A percentile compares a stretch with the other conserved stretches of the same genome.
phyloP scores from a whole-genome alignment of 2,797 vertebrate species.

The Melanogrammus aeglefinus region DNA sequence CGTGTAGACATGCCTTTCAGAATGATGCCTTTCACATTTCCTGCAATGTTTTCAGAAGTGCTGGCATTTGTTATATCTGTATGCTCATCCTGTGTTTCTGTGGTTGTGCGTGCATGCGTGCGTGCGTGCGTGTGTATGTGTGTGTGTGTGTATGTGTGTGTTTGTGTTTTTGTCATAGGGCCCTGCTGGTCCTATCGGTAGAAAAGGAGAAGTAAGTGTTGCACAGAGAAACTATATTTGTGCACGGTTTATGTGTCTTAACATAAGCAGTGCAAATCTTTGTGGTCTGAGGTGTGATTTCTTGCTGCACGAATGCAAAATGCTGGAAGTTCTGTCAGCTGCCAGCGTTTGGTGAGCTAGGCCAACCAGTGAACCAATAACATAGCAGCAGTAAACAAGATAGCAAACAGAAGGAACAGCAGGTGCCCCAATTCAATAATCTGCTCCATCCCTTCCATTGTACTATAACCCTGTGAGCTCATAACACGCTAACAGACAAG shows the following conservation, averaged over 20 bases:
- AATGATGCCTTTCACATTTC: neutral
- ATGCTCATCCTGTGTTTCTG: neutral
- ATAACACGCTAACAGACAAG: too few species aligned
- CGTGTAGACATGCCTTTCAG: neutral
- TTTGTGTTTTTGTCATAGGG: constrained; percentile 43
- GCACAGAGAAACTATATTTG: neutral
- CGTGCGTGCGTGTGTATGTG: neutral
- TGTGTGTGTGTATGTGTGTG: neutral
- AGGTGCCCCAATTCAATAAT: too few species aligned
- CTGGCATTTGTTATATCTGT: neutral
- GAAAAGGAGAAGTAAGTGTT: constrained; percentile 58
- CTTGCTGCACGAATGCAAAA: too few species aligned
- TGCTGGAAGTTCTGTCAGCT: neutral
- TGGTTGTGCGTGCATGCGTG: neutral
- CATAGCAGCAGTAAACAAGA: neutral
- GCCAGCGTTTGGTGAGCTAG: neutral
- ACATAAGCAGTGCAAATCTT: neutral
- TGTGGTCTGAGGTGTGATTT: neutral
- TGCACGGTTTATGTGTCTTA: neutral
- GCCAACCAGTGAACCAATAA: neutral
- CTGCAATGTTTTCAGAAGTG: neutral
- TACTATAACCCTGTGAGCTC: too few species aligned
- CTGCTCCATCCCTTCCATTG: too few species aligned
- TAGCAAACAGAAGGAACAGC: neutral
- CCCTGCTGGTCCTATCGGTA: constrained; percentile 43